Evolutionary conservation across 2,113 vertebrate genomes (phyloP), one percentile per base, ranked within the genome.

Genomic region (Sturnira hondurensis): DNA sequence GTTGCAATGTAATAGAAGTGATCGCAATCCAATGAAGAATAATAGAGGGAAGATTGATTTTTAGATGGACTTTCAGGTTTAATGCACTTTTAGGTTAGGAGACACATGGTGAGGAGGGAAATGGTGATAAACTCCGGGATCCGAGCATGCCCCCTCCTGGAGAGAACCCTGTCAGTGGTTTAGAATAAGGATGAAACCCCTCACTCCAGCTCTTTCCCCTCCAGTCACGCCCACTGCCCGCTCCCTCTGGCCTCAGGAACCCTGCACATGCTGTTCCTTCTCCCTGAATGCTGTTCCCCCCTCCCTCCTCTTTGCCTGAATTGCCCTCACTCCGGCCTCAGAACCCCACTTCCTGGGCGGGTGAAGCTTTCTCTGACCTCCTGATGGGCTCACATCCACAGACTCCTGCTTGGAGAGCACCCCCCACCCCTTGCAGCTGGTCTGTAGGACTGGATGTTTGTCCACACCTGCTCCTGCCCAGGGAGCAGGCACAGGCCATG

Each of bases 31-130:
- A 16, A 12, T 9, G n/a, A 81, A 28, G 68, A 78, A 43, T 14
- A 43, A 17, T 0, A 0, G 2, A 61, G 70, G 63, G 54, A 78
- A 61, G 50, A 17, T 0, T 0, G 0, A 28, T 71, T 96, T 77
- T 61, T 14, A 17, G 38, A 13, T n/a, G 3, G 63, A 78, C 61
- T 38, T 70, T 68, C 15, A 20, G 47, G 19, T 61, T 11, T 33
- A 19, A 54, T 7, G 43, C 5, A 43, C 43, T 43, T 43, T 43
- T 43, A 43, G 43, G 43, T 43, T 43, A 5, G 17, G 47, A 83
- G 89, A 45, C 19, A 1, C 0, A 31, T 0, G 24, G 24, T 14
- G 73, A 58, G 24, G 70, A 24, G 24, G 36, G 19, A 11, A 7
- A 31, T 3, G 43, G 10, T 5, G 80, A 47, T 50, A 5, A 45